Base-by-base conservation (phyloP, 2,888 invertebrate species). In the Thysanoteuthis rhombus region DNA sequence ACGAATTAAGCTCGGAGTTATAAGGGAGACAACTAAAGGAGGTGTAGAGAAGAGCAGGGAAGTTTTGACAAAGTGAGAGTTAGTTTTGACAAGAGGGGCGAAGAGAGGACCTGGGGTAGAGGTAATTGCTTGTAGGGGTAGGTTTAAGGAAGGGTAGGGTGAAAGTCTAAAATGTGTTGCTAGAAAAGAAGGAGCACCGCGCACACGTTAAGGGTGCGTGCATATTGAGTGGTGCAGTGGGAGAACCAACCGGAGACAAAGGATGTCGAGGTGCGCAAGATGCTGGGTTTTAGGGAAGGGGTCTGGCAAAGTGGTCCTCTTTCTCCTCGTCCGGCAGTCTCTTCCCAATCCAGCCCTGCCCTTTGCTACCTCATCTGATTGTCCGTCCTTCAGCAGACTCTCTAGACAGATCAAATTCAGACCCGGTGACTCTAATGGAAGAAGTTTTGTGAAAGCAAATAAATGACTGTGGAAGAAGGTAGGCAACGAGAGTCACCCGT, bases 241-340 rank as follows among this genome's bases (percentile, higher is more conserved):
- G n/a, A 75, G 75, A 75, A 75, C 75, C 36, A 75, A 75, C n/a
- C 19, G 75, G n/a, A n/a, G 75, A 75, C 75, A 75, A 75, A 75
- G n/a, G 75, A 75, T 19, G n/a, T 75, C 16, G 75, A 75, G 75
- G n/a, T 10, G 75, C 19, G n/a, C 75, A 75, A 75, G n/a, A 75
- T 75, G 75, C 75, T n/a, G 75, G n/a, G 75, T 75, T 75, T 75
- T 75, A 75, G 75, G 75, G 75, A 75, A n/a, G n/a, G 75, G 75
- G 12, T 12, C 4, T 75, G 75, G 16, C n/a, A 75, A 75, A 75
- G 75, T 36, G n/a, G 75, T 75, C 36, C 75, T n/a, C 19, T n/a
- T 75, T 75, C 75, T 75, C 75, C 75, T 75, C 36, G 75, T 75
- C 75, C 75, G 75, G n/a, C 75, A 75, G 75, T 75, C 75, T 36